phyloP scores from a whole-genome alignment of 2,888 invertebrate species.

The Eustalomyia histrio region DNA sequence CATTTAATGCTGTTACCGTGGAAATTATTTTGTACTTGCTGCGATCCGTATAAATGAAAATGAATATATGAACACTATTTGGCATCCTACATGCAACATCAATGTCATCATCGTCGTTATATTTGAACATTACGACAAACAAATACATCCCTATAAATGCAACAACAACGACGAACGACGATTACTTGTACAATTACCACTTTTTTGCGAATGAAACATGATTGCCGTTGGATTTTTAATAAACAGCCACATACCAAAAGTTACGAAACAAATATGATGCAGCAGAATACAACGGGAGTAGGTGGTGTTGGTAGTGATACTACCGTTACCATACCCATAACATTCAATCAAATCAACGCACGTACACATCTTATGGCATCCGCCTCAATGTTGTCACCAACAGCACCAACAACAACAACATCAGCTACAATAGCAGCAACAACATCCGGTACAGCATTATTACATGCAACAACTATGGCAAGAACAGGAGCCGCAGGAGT shows the following conservation, averaged over 20 bases:
- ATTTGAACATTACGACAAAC: not conserved
- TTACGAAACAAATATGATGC: constrained; percentile 62
- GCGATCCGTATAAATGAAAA: constrained; percentile 32
- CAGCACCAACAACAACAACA: constrained; percentile 71
- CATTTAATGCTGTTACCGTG: constrained; percentile 26
- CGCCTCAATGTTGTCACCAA: constrained; percentile 71
- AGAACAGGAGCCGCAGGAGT: constrained; percentile 66
- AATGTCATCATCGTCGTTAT: not conserved
- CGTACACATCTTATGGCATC: constrained; percentile 76
- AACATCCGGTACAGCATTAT: constrained; percentile 70
- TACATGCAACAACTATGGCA: constrained; percentile 69
- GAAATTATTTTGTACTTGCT: constrained; percentile 17
- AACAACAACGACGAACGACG: constrained; percentile 29
- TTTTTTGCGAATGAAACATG: constrained; percentile 24
- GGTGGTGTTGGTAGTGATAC: constrained; percentile 23
- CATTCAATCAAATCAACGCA: constrained; percentile 78
- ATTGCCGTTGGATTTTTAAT: constrained; percentile 17
- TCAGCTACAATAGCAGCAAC: constrained; percentile 70
- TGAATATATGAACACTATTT: constrained; percentile 18
- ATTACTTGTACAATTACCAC: constrained; percentile 39
- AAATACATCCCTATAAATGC: constrained; percentile 1
- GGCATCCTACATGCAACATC: constrained; percentile 35
- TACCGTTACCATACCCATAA: constrained; percentile 72
- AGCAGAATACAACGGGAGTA: constrained; percentile 49
- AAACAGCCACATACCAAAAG: constrained; percentile 61